Conservation (phyloP, 1,140 invertebrate genomes). For the Gonatopus flavifemur region DNA sequence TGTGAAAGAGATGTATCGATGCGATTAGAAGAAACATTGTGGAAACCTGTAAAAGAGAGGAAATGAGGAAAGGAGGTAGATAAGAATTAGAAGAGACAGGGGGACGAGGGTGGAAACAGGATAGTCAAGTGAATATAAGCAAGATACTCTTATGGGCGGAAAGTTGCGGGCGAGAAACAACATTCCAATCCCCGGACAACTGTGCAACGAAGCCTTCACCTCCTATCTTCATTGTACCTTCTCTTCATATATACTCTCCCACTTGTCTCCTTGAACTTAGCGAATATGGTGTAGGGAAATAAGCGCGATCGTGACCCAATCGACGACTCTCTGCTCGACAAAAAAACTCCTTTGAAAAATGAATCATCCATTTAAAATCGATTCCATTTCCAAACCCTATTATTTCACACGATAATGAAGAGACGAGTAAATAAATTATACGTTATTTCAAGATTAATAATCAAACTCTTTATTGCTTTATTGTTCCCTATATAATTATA, state of each 20-base stretch:
- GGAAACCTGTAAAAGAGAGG: not conserved
- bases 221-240: slow-evolving; percentile 18
- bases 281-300: slow-evolving; percentile 8
- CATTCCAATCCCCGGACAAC: slow-evolving; percentile 32
- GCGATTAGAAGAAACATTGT: not conserved
- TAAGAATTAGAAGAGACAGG: slow-evolving; percentile 4
- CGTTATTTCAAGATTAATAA: too few species aligned
- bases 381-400: too few species aligned
- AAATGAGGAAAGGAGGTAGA: not conserved
- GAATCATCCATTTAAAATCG: too few species aligned
- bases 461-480: too few species aligned
- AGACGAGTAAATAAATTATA: too few species aligned
- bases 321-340: too few species aligned
- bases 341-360: too few species aligned
- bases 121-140: slow-evolving; percentile 17
- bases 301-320: slow-evolving; percentile 4
- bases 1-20: not conserved
- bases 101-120: slow-evolving; percentile 10
- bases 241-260: slow-evolving; percentile 7
- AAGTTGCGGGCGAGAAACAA: slow-evolving; percentile 33
- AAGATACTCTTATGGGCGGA: slow-evolving; percentile 23
- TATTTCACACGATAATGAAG: too few species aligned
- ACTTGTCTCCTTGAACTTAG: slow-evolving; percentile 23
- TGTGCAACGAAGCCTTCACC: slow-evolving; percentile 22
- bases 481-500: too few species aligned